Conservation (phyloP, 2,888 invertebrate genomes). For the Hesperia comma region DNA sequence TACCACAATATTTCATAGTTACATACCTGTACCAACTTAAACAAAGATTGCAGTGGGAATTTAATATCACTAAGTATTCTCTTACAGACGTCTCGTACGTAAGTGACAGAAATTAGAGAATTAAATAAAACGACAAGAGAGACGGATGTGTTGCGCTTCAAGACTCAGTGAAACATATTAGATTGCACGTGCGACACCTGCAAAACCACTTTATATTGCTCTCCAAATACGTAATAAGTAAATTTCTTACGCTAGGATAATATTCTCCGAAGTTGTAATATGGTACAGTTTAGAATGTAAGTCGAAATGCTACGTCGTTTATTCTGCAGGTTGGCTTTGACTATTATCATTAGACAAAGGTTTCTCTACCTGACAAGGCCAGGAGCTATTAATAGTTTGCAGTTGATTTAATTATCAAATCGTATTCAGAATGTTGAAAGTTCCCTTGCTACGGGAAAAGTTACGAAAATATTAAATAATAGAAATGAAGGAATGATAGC, state of each 20-base stretch:
- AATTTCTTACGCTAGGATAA: slow-evolving; percentile 1
- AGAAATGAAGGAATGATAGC: too few species aligned
- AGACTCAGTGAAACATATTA: slow-evolving; percentile 17
- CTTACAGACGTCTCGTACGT: slow-evolving; percentile 1
- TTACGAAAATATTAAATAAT: too few species aligned
- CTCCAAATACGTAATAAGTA: slow-evolving; percentile 12
- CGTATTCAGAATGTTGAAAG: too few species aligned
- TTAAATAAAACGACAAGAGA: slow-evolving; percentile 14
- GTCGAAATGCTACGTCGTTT: not conserved
- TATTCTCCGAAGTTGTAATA: not conserved
- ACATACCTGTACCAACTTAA: not conserved
- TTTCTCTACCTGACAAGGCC: too few species aligned
- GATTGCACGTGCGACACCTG: slow-evolving; percentile 24
- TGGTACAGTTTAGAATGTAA: not conserved
- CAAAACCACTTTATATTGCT: slow-evolving; percentile 15
- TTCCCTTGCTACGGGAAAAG: too few species aligned
- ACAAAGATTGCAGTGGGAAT: not conserved
- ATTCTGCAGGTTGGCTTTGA: not conserved
- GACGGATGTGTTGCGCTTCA: slow-evolving; percentile 19
- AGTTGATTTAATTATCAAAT: too few species aligned
- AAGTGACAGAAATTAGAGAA: slow-evolving; percentile 11
- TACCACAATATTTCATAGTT: too few species aligned
- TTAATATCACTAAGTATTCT: slow-evolving; percentile 3
- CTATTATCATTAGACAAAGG: too few species aligned
- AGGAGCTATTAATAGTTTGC: too few species aligned